Base-by-base conservation (phyloP, 2,888 invertebrate genomes). In the Agonopterix arenella region DNA sequence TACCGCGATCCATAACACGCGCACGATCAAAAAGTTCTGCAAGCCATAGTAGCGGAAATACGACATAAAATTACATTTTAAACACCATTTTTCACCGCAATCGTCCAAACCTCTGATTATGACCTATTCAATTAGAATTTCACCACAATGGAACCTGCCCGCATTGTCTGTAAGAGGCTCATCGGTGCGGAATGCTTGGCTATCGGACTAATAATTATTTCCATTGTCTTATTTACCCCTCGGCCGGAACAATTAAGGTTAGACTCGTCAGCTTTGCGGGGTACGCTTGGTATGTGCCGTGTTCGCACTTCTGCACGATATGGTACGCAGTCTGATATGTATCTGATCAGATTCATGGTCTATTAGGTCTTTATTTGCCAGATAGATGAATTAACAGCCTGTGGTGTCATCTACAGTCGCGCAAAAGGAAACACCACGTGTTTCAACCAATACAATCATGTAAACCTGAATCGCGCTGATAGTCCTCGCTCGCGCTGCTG, bases 201-300 rank as follows among this genome's bases (percentile, higher is more conserved):
- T 69, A 73, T 73, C 71, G 62, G 66, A 61, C 68, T 69, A 68
- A 74, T 74, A 70, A 75, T 76, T 80, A 76, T 76, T 68, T 68
- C 76, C 66, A 74, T 81, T 81, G 80, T 80, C 76, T 79, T 72
- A 70, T 71, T 69, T 68, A 68, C 67, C 58, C 62, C 55, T 51
- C 48, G 36, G 44, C 36, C 36, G 46, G 44, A 43, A 56, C 53
- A 57, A 58, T 61, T 59, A 54, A 54, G 11, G 43, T 43, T 43
- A 43, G 43, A 43, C 1, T n/a, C 44, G 47, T 47, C 51, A 48
- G 48, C 46, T 42, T 42, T 16, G 45, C 36, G 40, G 43, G 40
- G 28, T 40, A 40, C 11, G 43, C 13, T n/a, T 43, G 43, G 43
- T 43, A 11, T 43, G 43, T 11, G 43, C 11, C 5, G n/a, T 9